Conservation (phyloP, 2,797 vertebrate genomes). For the Myotis pilosus region DNA sequence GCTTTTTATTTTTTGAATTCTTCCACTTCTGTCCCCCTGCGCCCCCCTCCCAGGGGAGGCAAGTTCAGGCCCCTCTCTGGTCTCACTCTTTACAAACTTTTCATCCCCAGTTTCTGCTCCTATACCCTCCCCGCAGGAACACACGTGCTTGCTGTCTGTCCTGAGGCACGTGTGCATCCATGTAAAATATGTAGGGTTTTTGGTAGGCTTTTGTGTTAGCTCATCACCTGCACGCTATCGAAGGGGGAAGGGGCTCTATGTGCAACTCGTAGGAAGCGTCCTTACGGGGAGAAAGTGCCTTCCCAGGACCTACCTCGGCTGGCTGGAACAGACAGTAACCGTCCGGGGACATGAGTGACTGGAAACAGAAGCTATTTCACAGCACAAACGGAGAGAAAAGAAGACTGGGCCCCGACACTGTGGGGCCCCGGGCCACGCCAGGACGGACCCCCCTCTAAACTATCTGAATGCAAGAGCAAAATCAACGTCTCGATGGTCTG, state of each 20-base stretch:
- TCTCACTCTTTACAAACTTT: background rate
- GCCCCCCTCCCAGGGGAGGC: background rate
- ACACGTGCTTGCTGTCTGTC: background rate
- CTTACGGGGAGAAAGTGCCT: background rate
- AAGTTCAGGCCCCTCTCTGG: background rate
- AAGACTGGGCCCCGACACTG: rapidly evolving
- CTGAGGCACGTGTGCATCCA: background rate
- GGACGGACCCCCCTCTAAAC: background rate
- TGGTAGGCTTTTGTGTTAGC: background rate
- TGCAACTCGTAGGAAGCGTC: too few relatives aligned
- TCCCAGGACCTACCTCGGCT: background rate
- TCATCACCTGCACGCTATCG: background rate
- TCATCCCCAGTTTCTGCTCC: background rate
- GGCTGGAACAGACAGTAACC: background rate
- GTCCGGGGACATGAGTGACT: rapidly evolving
- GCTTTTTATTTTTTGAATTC: background rate
- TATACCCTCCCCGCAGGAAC: rapidly evolving
- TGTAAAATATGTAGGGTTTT: rapidly evolving
- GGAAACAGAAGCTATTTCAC: background rate
- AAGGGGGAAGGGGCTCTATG: background rate
- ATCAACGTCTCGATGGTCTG: background rate
- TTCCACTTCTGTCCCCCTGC: background rate
- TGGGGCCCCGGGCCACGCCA: rapidly evolving
- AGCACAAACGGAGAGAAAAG: background rate
- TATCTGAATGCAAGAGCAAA: background rate